These are phyloP conservation scores for Sinella curviseta DNA, from an alignment of 1,140 invertebrate genomes.

Conservation along the genomic window DNA sequence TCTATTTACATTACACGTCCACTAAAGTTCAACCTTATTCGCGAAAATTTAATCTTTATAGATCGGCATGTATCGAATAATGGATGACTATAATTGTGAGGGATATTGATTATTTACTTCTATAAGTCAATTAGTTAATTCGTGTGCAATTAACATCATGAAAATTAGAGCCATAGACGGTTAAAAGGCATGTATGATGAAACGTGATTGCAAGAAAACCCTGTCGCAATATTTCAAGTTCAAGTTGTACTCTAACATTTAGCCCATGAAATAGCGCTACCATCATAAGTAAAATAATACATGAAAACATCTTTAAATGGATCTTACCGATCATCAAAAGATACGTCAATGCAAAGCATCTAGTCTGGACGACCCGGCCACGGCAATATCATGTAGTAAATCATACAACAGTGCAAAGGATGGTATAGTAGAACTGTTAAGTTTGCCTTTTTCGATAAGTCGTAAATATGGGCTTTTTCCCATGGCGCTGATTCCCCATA, in stretches of 20 bases:
- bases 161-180: too few species aligned
- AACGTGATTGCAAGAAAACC: background rate
- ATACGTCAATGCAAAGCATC: too few species aligned
- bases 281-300: too few species aligned
- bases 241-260: background rate
- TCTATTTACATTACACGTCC: slow-evolving; percentile 11
- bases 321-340: too few species aligned
- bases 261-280: too few species aligned
- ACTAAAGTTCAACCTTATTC: background rate
- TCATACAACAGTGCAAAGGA: too few species aligned
- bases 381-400: too few species aligned
- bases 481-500: background rate
- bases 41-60: background rate
- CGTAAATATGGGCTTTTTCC: background rate
- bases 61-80: background rate
- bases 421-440: too few species aligned
- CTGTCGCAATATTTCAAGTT: background rate
- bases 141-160: too few species aligned
- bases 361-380: too few species aligned
- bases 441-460: background rate
- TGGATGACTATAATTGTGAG: background rate
- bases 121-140: too few species aligned
- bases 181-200: background rate
- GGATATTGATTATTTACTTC: background rate
- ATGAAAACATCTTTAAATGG: too few species aligned